These are phyloP conservation scores for Drosophila nannoptera DNA, from an alignment of 1,140 invertebrate species.

Conservation along the genomic window DNA sequence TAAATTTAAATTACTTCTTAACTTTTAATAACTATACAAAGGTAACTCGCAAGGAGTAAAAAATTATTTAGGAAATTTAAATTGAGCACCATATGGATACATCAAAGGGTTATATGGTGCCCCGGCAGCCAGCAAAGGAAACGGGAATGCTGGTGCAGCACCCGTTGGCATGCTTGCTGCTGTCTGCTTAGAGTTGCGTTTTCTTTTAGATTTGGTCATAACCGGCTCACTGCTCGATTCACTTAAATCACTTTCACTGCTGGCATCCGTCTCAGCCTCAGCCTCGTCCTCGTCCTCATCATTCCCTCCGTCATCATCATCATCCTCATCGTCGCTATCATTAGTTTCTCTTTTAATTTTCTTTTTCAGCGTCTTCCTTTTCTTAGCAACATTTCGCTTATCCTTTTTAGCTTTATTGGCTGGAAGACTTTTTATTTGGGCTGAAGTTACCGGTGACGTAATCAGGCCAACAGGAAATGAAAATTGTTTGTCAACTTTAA, in stretches of 20 bases:
- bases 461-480: slow-evolving; percentile 38
- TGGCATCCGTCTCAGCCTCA: slow-evolving; percentile 20
- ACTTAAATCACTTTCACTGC: slow-evolving; percentile 41
- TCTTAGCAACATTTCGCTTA: slow-evolving; percentile 26
- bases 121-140: slow-evolving; percentile 51
- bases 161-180: slow-evolving; percentile 21
- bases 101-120: slow-evolving; percentile 60
- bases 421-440: neutral
- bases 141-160: slow-evolving; percentile 46
- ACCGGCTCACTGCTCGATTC: slow-evolving; percentile 51
- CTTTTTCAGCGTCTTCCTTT: slow-evolving; percentile 48
- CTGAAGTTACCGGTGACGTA: neutral
- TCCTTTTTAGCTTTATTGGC: slow-evolving; percentile 51
- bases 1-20: neutral
- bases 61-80: slow-evolving; percentile 53
- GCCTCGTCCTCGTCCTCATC: slow-evolving; percentile 29
- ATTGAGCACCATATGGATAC: slow-evolving; percentile 57
- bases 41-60: slow-evolving; percentile 21
- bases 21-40: slow-evolving; percentile 12
- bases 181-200: slow-evolving; percentile 41
- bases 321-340: slow-evolving; percentile 42
- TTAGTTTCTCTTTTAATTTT: slow-evolving; percentile 50
- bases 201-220: slow-evolving; percentile 43
- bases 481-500: slow-evolving; percentile 54
- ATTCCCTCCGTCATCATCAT: slow-evolving; percentile 48